Conservation (phyloP, 2,888 invertebrate species). For the Acrobasis suavella region DNA sequence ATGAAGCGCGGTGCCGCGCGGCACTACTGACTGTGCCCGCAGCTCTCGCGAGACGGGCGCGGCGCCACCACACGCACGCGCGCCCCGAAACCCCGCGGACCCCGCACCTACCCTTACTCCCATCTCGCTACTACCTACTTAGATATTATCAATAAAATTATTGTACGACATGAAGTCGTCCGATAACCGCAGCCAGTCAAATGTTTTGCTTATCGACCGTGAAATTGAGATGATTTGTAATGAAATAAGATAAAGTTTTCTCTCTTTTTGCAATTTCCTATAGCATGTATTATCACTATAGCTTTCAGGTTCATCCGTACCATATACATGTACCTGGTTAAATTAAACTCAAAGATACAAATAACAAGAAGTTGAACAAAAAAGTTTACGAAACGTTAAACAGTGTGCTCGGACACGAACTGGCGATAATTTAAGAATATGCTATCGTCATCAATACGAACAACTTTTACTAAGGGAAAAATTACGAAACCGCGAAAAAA, state of each 20-base stretch:
- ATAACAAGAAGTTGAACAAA: neutral
- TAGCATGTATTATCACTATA: too few relatives aligned
- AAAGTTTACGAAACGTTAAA: neutral
- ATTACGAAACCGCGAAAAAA: too few relatives aligned
- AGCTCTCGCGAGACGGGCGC: slow-evolving; percentile 57
- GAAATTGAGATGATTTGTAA: slow-evolving; percentile 42
- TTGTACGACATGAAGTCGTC: slow-evolving; percentile 70
- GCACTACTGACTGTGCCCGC: slow-evolving; percentile 60
- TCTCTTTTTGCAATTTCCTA: neutral
- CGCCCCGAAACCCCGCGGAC: slow-evolving; percentile 39
- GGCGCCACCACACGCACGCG: slow-evolving; percentile 68
- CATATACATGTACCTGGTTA: neutral
- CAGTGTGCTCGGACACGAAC: too few relatives aligned
- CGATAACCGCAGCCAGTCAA: slow-evolving; percentile 59
- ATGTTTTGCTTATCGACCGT: slow-evolving; percentile 50
- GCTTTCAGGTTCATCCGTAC: too few relatives aligned
- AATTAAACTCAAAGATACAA: neutral
- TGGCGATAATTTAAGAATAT: too few relatives aligned
- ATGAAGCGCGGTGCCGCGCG: slow-evolving; percentile 60
- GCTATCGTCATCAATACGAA: too few relatives aligned
- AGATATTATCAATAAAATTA: slow-evolving; percentile 82
- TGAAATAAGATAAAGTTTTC: slow-evolving; percentile 10
- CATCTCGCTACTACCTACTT: slow-evolving; percentile 75
- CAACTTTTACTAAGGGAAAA: too few relatives aligned
- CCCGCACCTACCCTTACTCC: slow-evolving; percentile 58